Percentiles rank a stretch among this genome's conserved stretches.
Conservation (phyloP, 2,113 vertebrate genomes). For the Ciconia stormi region DNA sequence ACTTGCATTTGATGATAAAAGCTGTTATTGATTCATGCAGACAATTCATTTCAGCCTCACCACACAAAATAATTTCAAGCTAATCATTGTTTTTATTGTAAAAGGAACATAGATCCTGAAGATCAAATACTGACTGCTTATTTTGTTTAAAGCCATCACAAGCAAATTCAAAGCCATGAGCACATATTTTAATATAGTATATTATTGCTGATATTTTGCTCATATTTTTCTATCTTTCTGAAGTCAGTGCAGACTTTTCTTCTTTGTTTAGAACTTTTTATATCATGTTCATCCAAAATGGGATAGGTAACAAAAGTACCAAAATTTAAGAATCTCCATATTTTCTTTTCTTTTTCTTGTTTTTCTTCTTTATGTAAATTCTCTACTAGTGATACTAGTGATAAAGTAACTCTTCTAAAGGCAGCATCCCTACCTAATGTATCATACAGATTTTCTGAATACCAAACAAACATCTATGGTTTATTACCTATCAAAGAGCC, state of each 20-base stretch:
- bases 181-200: background rate
- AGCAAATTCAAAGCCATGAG: background rate
- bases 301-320: background rate
- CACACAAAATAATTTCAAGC: background rate
- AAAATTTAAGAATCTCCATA: background rate
- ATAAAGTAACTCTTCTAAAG: background rate
- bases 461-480: background rate
- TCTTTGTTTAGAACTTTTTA: background rate
- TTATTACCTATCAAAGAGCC: background rate
- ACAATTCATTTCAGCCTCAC: background rate
- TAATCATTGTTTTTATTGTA: background rate
- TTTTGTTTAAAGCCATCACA: background rate
- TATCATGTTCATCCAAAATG: background rate
- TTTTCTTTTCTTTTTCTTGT: background rate
- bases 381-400: background rate
- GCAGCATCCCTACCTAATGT: background rate
- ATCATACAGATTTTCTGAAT: background rate
- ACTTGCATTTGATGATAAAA: background rate
- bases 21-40: background rate
- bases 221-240: background rate
- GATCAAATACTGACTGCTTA: background rate
- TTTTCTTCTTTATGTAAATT: background rate
- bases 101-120: background rate
- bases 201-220: background rate
- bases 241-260: background rate